Evolutionary conservation across 2,113 vertebrate genomes (phyloP).

Genomic region (Paramisgurnus dabryanus): DNA sequence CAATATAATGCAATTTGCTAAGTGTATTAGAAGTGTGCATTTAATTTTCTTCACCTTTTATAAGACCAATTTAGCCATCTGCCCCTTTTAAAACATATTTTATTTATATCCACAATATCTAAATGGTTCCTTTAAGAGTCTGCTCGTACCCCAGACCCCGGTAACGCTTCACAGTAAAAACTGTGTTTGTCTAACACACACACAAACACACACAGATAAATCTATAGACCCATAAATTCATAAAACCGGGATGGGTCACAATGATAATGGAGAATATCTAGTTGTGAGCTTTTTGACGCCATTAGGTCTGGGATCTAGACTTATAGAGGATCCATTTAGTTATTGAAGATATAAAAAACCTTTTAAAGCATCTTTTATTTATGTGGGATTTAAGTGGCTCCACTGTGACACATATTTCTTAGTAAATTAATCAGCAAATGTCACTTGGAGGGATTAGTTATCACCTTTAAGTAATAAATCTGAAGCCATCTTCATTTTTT

Average conservation of each 20-base stretch:
- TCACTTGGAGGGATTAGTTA: not conserved
- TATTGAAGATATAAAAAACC: conserved; percentile 66
- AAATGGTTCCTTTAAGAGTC: conserved; percentile 67
- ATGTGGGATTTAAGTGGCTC: not conserved
- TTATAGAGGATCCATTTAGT: conserved; percentile 66
- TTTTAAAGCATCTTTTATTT: not conserved
- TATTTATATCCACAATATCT: conserved; percentile 72
- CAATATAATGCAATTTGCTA: conserved; percentile 62
- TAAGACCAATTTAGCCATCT: conserved; percentile 54
- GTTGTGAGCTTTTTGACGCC: not conserved
- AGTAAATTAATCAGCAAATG: not conserved
- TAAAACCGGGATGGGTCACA: not conserved
- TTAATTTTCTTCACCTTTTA: conserved; percentile 63
- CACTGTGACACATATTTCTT: not conserved
- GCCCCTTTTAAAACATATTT: conserved; percentile 66
- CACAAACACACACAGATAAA: not conserved
- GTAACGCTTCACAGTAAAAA: not conserved
- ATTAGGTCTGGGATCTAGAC: conserved; percentile 27
- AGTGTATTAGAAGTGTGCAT: conserved; percentile 65
- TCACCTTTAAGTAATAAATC: too few relatives aligned
- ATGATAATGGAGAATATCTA: not conserved
- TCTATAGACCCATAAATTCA: conserved; percentile 43
- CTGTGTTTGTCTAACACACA: not conserved
- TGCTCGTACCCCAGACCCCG: conserved; percentile 14
- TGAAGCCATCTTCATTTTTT: not conserved